Percentiles rank a stretch among this genome's conserved stretches.
phyloP scores from a whole-genome alignment of 1,140 invertebrate species.

The Drosophila mauritiana region DNA sequence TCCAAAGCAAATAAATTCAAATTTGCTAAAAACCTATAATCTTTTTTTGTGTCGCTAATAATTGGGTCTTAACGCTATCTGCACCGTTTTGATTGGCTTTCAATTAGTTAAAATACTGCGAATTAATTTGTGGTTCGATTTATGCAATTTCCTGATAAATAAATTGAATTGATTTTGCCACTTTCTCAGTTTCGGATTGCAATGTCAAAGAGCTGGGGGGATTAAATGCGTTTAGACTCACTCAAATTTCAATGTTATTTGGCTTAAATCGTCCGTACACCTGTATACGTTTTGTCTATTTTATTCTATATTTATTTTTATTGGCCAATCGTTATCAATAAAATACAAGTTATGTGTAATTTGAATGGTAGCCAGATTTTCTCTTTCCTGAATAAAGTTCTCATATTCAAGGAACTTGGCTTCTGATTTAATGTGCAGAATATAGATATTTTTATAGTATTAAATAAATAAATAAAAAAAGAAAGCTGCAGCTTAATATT shows the following conservation, averaged over 20 bases:
- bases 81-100: not conserved
- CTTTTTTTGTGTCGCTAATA: not conserved
- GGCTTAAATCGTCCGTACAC: not conserved
- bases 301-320: no score
- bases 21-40: not conserved
- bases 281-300: not conserved
- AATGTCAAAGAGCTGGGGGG: not conserved
- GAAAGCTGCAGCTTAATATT: no score
- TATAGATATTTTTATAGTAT: no score
- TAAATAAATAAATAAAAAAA: no score
- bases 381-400: no score
- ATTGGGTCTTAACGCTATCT: conserved; percentile 1
- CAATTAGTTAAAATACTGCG: conserved; percentile 1
- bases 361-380: no score
- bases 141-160: not conserved
- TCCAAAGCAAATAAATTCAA: conserved; percentile 2
- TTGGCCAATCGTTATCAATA: not conserved
- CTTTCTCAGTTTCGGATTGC: no score
- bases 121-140: conserved; percentile 7
- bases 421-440: not conserved
- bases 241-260: not conserved
- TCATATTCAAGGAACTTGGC: not conserved
- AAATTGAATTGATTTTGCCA: not conserved
- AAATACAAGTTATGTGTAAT: not conserved
- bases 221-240: not conserved